Base-by-base conservation (phyloP, 2,113 vertebrate genomes). In the Emydura subglobosa region DNA sequence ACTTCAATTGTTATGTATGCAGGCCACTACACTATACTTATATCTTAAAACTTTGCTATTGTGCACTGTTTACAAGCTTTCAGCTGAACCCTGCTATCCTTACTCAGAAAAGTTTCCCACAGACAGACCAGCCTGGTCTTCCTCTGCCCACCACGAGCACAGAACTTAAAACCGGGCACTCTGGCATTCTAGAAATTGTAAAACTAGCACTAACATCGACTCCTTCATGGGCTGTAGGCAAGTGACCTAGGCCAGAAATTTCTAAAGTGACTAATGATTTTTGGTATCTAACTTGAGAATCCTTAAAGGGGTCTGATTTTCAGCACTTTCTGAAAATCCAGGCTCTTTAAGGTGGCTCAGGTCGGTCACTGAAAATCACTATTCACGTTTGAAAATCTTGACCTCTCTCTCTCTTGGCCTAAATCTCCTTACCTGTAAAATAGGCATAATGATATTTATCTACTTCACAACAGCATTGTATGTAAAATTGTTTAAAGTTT, bases 381-480 rank as follows among this genome's bases (percentile, higher is more conserved):
- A 47, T 5, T 47, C 24, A 29, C 25, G 13, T 78, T 47, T 78
- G 42, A 47, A 78, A 78, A 47, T 47, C 74, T 29, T 78, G 22
- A 24, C 42, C 42, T 44, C 25, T 47, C 39, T 47, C 39, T 27
- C 65, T 34, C 31, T 13, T 78, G 57, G 44, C 25, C 74, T 47
- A 78, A 47, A 27, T 44, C 74, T 78, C 42, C 39, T 22, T 76
- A 76, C 10, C 72, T 78, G 25, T 78, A 78, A 78, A 78, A 78
- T 44, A 24, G 25, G 25, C 11, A n/a, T 10, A 72, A 72, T 50
- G 21, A n/a, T 27, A 55, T 0, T 39, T 0, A 0, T 47, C 7
- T 87, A 87, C 59, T 27, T 49, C 74, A 3, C 3, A 92, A 78
- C 5, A 7, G 51, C 0, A 34, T 54, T 27, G 53, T 81, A 81